A percentile compares a stretch with the other conserved stretches of the same genome.
These are phyloP conservation scores for Lonchura striata DNA, from an alignment of 2,113 vertebrate genomes.

Conservation along the genomic window DNA sequence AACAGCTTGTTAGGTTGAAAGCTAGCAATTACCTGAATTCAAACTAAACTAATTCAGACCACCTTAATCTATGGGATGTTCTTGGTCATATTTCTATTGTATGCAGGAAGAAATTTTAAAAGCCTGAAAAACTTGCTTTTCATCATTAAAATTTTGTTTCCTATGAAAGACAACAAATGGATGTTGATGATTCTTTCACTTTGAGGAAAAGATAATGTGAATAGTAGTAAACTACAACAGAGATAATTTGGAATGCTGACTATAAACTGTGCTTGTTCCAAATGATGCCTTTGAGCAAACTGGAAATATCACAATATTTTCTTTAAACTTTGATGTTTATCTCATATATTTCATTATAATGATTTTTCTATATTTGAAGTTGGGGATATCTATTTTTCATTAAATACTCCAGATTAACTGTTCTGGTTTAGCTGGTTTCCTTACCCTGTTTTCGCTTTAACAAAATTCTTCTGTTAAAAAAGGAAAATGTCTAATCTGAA, in stretches of 20 bases:
- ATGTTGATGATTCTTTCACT: too few species aligned
- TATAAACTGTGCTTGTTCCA: background rate
- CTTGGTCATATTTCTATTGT: background rate
- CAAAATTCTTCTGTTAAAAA: background rate
- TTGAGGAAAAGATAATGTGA: background rate
- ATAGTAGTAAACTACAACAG: background rate
- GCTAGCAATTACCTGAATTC: background rate
- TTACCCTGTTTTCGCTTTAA: background rate
- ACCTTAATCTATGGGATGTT: background rate
- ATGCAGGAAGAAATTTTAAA: background rate
- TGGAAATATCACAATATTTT: background rate
- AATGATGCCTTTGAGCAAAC: background rate
- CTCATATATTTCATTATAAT: background rate
- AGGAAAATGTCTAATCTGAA: background rate
- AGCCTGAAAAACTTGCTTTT: background rate
- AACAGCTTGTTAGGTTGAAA: slow-evolving; percentile 6
- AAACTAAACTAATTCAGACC: background rate
- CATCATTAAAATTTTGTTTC: background rate
- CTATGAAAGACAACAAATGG: background rate
- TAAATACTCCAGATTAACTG: background rate
- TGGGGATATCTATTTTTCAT: background rate
- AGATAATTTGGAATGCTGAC: background rate
- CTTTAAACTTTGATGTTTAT: background rate
- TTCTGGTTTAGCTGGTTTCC: background rate
- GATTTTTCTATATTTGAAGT: background rate